Percentiles rank a stretch among this genome's conserved stretches.
Conservation (phyloP, 2,797 vertebrate species). For the Diglossa cyanea region DNA sequence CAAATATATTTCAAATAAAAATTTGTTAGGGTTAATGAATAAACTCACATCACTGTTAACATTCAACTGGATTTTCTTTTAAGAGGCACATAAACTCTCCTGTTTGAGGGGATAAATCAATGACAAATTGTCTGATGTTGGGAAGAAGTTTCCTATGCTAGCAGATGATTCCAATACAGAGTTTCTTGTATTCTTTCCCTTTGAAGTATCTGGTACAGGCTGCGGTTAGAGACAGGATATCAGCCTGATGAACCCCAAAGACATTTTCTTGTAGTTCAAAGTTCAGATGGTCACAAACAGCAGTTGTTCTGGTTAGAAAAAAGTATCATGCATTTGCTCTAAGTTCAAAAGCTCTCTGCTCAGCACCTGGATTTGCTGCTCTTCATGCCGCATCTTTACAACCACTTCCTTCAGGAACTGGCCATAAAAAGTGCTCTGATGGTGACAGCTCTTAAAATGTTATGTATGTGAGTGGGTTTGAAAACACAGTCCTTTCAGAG, state of each 20-base stretch:
- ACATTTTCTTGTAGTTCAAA: slow-evolving; percentile 43
- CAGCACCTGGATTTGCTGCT: slow-evolving; percentile 58
- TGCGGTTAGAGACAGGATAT: slow-evolving; percentile 62
- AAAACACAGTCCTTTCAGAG: background rate
- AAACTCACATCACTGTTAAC: background rate
- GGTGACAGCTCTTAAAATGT: slow-evolving; percentile 58
- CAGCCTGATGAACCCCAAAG: slow-evolving; percentile 41
- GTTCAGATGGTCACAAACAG: slow-evolving; percentile 60
- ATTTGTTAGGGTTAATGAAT: background rate
- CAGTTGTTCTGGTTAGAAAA: slow-evolving; percentile 58
- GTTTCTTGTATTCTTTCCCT: slow-evolving; percentile 51
- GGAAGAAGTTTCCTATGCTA: slow-evolving; percentile 36
- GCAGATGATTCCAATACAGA: slow-evolving; percentile 60
- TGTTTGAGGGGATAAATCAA: slow-evolving; percentile 11
- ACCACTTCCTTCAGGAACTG: slow-evolving; percentile 60
- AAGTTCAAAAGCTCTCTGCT: slow-evolving; percentile 62
- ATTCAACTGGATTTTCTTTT: background rate
- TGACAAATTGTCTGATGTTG: slow-evolving; percentile 22
- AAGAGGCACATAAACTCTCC: background rate
- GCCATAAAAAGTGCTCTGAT: slow-evolving; percentile 31
- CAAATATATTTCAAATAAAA: background rate
- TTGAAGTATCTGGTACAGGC: slow-evolving; percentile 44
- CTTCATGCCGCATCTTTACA: slow-evolving; percentile 45
- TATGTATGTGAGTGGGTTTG: slow-evolving; percentile 9
- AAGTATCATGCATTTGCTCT: background rate